A percentile compares a stretch with the other conserved stretches of the same genome.
These are phyloP conservation scores for Anastrepha obliqua DNA, from an alignment of 1,140 invertebrate species.

Conservation along the genomic window DNA sequence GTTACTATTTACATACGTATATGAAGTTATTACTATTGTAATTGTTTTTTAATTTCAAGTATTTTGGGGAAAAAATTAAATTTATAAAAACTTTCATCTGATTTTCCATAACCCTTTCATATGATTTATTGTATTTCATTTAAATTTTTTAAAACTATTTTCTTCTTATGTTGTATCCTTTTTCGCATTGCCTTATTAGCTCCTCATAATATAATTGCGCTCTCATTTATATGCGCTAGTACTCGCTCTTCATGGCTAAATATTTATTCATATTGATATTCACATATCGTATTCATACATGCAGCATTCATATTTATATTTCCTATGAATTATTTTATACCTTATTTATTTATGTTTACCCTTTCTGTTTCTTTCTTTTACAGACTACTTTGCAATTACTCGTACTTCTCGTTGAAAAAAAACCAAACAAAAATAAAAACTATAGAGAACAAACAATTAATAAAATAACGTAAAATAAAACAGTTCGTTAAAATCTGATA, in stretches of 20 bases:
- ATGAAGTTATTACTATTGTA: too few relatives aligned
- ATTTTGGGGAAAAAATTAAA: too few relatives aligned
- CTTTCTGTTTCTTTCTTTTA: constrained; percentile 55
- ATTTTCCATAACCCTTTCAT: too few relatives aligned
- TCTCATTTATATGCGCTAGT: too few relatives aligned
- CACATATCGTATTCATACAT: constrained; percentile 8
- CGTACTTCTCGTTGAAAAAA: constrained; percentile 29
- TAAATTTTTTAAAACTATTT: too few relatives aligned
- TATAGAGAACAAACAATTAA: neutral
- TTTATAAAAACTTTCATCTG: too few relatives aligned
- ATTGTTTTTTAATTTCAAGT: too few relatives aligned
- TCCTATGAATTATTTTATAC: constrained; percentile 30
- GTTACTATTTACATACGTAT: too few relatives aligned
- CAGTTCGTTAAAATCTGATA: neutral
- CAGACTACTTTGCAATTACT: constrained; percentile 53
- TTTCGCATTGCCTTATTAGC: too few relatives aligned
- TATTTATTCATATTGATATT: neutral
- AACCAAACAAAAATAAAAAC: neutral
- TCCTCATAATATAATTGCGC: too few relatives aligned
- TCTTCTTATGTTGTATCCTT: too few relatives aligned
- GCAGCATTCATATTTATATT: constrained; percentile 11
- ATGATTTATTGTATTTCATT: too few relatives aligned
- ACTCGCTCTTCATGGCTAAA: neutral
- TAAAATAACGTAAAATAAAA: neutral
- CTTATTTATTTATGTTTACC: constrained; percentile 49